Evolutionary conservation across 2,113 vertebrate species (phyloP).

Genomic region (Megaceryle torquata): DNA sequence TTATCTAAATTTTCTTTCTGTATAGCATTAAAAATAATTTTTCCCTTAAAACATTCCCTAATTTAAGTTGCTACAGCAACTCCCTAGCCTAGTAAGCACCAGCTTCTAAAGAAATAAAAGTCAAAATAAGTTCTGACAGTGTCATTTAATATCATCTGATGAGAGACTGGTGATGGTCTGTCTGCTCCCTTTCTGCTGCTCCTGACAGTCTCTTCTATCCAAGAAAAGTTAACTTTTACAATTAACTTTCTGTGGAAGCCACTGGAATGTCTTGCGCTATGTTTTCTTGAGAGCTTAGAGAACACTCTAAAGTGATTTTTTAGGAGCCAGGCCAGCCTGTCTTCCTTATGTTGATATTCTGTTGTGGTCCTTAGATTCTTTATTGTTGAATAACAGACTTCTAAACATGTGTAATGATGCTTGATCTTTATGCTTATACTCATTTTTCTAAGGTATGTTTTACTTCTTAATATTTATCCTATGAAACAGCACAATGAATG

Average conservation of each 20-base stretch:
- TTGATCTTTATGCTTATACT: background rate
- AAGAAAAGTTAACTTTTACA: background rate
- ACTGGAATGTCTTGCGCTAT: background rate
- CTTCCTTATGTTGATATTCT: background rate
- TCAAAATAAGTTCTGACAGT: background rate
- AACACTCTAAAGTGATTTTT: background rate
- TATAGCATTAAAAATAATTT: background rate
- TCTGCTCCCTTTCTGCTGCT: background rate
- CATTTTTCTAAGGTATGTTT: background rate
- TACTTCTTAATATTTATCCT: background rate
- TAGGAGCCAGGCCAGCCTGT: background rate
- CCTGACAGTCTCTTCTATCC: background rate
- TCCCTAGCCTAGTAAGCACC: background rate
- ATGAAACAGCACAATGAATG: background rate
- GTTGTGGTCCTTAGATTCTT: background rate
- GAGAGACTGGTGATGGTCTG: background rate
- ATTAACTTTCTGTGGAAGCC: background rate
- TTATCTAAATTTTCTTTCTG: background rate
- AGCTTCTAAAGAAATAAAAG: background rate
- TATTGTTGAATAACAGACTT: background rate
- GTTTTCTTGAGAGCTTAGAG: background rate
- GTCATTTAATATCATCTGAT: background rate
- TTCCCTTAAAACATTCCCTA: background rate
- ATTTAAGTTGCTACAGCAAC: background rate
- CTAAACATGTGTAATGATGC: background rate